Conservation (phyloP, 2,113 vertebrate genomes). For the Neodon shergylaensis region DNA sequence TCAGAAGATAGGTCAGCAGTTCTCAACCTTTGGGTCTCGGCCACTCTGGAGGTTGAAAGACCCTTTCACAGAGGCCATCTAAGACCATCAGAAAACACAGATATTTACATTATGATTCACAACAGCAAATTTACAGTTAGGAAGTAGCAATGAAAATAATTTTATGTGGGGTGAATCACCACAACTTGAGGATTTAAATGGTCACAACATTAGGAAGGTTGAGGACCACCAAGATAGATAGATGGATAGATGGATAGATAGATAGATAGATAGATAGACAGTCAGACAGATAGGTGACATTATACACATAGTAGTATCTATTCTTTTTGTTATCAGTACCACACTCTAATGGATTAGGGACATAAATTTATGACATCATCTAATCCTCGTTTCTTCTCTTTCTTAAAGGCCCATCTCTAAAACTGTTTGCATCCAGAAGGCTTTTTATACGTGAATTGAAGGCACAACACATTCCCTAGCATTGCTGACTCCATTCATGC, state of each 20-base stretch:
- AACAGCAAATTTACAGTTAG: not conserved
- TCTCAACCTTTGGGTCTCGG: too few relatives aligned
- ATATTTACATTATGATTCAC: not conserved
- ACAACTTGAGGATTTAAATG: not conserved
- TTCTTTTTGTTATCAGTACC: not conserved
- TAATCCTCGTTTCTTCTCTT: not conserved
- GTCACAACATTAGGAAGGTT: not conserved
- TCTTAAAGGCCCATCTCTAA: not conserved
- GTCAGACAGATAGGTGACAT: not conserved
- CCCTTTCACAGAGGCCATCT: too few relatives aligned
- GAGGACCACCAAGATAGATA: not conserved
- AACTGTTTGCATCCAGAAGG: fast-evolving
- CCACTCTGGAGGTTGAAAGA: too few relatives aligned
- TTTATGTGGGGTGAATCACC: not conserved
- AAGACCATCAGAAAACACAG: too few relatives aligned
- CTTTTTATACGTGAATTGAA: not conserved
- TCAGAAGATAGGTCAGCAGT: too few relatives aligned
- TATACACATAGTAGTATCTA: not conserved
- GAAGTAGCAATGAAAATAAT: not conserved
- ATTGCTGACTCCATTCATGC: not conserved
- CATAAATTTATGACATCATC: not conserved
- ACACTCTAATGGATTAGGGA: not conserved
- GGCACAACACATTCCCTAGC: not conserved
- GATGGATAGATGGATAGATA: not conserved
- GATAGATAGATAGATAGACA: not conserved